Evolutionary conservation across 2,797 vertebrate species (phyloP).

Genomic region (Ciconia nigra): DNA sequence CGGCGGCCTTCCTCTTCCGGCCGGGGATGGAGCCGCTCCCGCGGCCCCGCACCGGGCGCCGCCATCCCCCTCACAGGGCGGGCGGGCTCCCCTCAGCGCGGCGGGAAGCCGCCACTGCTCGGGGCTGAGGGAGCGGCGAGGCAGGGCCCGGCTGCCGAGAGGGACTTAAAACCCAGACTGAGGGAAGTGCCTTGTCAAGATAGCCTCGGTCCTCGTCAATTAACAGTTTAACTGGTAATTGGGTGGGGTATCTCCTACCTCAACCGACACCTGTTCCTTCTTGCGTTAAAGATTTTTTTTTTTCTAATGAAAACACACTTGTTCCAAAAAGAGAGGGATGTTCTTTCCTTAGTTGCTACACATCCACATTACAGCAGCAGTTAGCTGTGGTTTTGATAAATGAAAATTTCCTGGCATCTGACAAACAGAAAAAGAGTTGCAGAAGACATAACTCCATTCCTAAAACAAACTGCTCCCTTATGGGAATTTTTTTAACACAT

Average conservation of each 20-base stretch:
- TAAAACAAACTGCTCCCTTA: not conserved
- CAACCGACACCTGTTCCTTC: not conserved
- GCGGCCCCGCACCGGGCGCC: not conserved
- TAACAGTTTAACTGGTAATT: no score
- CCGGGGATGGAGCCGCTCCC: not conserved
- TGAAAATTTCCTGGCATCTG: not conserved
- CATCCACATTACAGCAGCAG: not conserved
- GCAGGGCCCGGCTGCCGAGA: not conserved
- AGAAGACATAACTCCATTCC: not conserved
- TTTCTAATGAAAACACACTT: not conserved
- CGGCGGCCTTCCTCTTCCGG: constrained; percentile 47
- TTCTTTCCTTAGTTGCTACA: not conserved
- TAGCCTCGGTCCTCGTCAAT: not conserved
- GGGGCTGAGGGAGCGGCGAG: no score
- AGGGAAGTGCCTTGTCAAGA: not conserved
- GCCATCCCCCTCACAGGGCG: no score
- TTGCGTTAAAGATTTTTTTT: rapidly evolving
- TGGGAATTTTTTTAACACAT: not conserved
- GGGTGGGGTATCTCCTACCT: not conserved
- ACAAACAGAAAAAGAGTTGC: not conserved
- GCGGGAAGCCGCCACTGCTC: not conserved
- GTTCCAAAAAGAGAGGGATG: not conserved
- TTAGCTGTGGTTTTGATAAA: not conserved
- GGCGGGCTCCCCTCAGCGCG: not conserved
- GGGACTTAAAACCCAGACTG: rapidly evolving